Conservation (phyloP, 2,888 invertebrate species). For the Philhelius pedissequus region DNA sequence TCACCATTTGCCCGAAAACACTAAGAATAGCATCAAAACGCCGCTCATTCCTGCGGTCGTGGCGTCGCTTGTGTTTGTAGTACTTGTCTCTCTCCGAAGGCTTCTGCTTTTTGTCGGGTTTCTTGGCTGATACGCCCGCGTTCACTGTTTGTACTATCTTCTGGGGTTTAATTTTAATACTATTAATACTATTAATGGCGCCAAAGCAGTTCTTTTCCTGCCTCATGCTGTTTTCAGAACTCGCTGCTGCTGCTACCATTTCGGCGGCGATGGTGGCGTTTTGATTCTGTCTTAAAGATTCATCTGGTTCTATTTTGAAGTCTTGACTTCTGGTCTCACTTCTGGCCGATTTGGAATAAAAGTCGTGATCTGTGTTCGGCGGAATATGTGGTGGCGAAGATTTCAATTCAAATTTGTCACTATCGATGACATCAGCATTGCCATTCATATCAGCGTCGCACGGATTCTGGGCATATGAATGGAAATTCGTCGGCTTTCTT, state of each 20-base stretch:
- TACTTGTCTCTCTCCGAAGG: conserved; percentile 72
- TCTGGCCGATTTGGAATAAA: conserved; percentile 71
- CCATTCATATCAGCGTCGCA: conserved; percentile 1
- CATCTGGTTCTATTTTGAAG: conserved; percentile 22
- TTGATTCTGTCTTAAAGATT: not conserved
- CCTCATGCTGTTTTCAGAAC: not conserved
- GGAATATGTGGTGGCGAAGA: not conserved
- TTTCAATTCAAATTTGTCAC: not conserved
- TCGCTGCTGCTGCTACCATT: not conserved
- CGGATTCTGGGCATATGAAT: conserved; percentile 75
- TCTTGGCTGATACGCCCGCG: not conserved
- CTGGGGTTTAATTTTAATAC: conserved; percentile 15
- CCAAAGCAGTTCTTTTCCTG: not conserved
- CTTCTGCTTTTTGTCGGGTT: conserved; percentile 32
- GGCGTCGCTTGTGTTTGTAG: conserved; percentile 75
- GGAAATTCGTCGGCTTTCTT: conserved; percentile 75
- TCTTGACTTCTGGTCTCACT: conserved; percentile 28
- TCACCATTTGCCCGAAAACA: conserved; percentile 73
- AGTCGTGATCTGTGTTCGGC: conserved; percentile 74
- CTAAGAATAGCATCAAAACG: conserved; percentile 73
- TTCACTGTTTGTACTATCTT: not conserved
- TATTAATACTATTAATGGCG: conserved; percentile 44
- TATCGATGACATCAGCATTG: not conserved
- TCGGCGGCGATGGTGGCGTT: too few species aligned
- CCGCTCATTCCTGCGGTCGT: conserved; percentile 74